phyloP scores from a whole-genome alignment of 2,888 invertebrate species.

The Luperina testacea region DNA sequence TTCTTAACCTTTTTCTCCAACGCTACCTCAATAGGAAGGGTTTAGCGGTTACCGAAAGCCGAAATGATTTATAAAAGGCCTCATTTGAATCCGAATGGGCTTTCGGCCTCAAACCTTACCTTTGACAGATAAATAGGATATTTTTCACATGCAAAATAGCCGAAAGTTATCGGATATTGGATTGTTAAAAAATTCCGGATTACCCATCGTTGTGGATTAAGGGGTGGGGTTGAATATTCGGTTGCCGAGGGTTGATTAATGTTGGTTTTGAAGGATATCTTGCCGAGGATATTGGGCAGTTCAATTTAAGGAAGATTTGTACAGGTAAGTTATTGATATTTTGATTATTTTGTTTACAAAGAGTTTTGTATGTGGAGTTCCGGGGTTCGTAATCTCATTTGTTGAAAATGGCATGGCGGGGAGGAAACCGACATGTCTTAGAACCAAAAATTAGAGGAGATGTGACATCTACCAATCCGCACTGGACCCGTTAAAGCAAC shows the following conservation, averaged over 20 bases:
- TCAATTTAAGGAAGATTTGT: slow-evolving; percentile 32
- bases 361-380: slow-evolving; percentile 1
- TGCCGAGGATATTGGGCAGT: slow-evolving; percentile 36
- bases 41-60: slow-evolving; percentile 79
- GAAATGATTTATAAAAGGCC: slow-evolving; percentile 87
- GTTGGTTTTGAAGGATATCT: slow-evolving; percentile 34
- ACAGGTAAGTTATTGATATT: slow-evolving; percentile 30
- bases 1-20: slow-evolving; percentile 45
- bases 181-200: slow-evolving; percentile 56
- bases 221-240: slow-evolving; percentile 38
- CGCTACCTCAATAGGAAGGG: slow-evolving; percentile 73
- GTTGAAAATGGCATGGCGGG: neutral
- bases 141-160: slow-evolving; percentile 66
- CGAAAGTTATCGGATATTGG: slow-evolving; percentile 57
- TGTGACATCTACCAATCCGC: no score
- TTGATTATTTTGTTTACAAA: slow-evolving; percentile 21
- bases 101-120: slow-evolving; percentile 70
- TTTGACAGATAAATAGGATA: slow-evolving; percentile 66
- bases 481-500: no score
- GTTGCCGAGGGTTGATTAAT: slow-evolving; percentile 54
- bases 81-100: slow-evolving; percentile 87
- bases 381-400: slow-evolving; percentile 12
- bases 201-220: slow-evolving; percentile 39
- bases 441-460: no score
- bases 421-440: no score